These are phyloP conservation scores for Rhineura floridana DNA, from an alignment of 2,113 vertebrate species.

Conservation along the genomic window DNA sequence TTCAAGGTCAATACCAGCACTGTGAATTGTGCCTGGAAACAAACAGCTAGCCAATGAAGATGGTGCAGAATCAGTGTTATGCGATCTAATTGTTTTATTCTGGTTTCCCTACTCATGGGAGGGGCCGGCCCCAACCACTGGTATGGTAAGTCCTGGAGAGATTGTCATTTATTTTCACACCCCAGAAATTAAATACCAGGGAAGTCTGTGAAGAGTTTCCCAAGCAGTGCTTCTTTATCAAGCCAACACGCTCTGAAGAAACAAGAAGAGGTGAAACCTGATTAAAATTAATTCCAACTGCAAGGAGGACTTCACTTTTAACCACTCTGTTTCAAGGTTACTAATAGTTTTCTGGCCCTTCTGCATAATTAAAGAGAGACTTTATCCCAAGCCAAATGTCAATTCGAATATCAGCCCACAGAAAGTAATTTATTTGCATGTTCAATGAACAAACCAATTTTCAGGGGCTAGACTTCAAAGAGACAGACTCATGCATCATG, in stretches of 20 bases:
- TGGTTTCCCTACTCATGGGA: not conserved
- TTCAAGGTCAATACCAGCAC: not conserved
- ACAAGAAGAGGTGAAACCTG: conserved; percentile 42
- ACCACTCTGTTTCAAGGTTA: conserved; percentile 73
- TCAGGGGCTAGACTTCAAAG: conserved; percentile 66
- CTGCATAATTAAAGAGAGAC: conserved; percentile 75
- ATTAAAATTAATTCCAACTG: conserved; percentile 58
- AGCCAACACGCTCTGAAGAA: conserved; percentile 5
- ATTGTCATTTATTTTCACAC: not conserved
- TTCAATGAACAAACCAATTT: conserved; percentile 73
- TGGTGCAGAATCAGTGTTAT: not conserved
- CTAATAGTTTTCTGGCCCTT: conserved; percentile 72
- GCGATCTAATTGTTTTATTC: not conserved
- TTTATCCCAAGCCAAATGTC: conserved; percentile 66
- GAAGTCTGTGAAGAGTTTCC: not conserved
- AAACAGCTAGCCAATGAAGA: not conserved
- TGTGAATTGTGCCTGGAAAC: not conserved
- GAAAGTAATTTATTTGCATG: conserved; percentile 74
- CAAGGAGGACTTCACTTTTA: conserved; percentile 69
- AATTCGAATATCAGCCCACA: conserved; percentile 69
- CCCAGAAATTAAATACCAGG: conserved; percentile 29
- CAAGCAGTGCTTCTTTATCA: not conserved
- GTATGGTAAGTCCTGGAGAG: not conserved
- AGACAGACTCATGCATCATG: conserved; percentile 67
- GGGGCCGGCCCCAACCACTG: not conserved